These are phyloP conservation scores for Drymonia ruficornis DNA, from an alignment of 2,888 invertebrate genomes.

Conservation along the genomic window DNA sequence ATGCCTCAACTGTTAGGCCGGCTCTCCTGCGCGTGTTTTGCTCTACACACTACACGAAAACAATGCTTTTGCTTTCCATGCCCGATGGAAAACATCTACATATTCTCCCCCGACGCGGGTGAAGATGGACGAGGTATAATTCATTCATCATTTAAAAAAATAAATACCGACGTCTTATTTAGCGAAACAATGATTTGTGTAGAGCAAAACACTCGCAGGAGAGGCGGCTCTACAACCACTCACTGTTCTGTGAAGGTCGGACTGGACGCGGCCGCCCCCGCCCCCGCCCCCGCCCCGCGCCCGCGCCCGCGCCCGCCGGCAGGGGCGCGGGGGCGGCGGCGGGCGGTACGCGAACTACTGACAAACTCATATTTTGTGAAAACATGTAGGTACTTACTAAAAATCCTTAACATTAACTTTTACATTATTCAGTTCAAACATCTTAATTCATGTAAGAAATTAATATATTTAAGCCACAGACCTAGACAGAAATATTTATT, in stretches of 20 bases:
- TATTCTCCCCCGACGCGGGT: too few species aligned
- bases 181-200: too few species aligned
- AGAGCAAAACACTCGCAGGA: too few species aligned
- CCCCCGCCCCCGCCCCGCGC: slow-evolving; percentile 2
- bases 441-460: slow-evolving; percentile 47
- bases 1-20: slow-evolving; percentile 67
- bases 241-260: slow-evolving; percentile 5
- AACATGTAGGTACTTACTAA: slow-evolving; percentile 53
- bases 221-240: too few species aligned
- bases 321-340: neutral
- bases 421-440: slow-evolving; percentile 58
- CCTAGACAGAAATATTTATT: slow-evolving; percentile 35
- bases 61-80: too few species aligned
- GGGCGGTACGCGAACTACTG: slow-evolving; percentile 18
- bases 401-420: slow-evolving; percentile 51
- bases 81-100: too few species aligned
- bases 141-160: too few species aligned
- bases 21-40: too few species aligned
- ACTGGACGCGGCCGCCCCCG: slow-evolving; percentile 13
- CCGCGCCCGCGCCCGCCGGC: neutral
- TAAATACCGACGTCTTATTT: too few species aligned
- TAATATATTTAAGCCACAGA: slow-evolving; percentile 49
- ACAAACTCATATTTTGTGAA: slow-evolving; percentile 47
- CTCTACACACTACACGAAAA: too few species aligned
- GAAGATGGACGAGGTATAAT: too few species aligned